Base-by-base conservation (phyloP, 2,113 vertebrate species). In the Zeus faber region DNA sequence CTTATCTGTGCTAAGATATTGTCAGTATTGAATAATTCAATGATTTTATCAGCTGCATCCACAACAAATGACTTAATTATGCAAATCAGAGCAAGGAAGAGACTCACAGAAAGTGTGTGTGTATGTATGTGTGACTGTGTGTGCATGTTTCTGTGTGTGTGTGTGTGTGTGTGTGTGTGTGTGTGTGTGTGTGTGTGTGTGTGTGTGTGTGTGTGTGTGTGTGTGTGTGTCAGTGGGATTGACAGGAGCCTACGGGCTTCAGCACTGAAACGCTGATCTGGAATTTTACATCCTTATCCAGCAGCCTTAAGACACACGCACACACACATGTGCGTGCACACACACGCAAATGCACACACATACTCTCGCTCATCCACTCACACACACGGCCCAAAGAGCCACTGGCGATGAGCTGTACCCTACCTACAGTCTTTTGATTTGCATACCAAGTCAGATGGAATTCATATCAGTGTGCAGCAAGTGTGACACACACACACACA, bases 281-380 rank as follows among this genome's bases (percentile, higher is more conserved):
- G 93, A 95, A 94, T 94, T 95, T 94, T 92, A 94, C 92, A 93
- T 95, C 93, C 94, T 94, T 95, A 95, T 95, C 94, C 88, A 85
- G 91, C 93, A 92, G 76, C 76, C 82, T 73, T n/a, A 77, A 76
- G 82, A 85, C 45, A 74, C 76, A 61, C 56, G 51, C 67, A 66
- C 51, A 54, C 57, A 56, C 23, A 29, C 60, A 54, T 14, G 49
- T 22, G 44, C 41, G 25, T 25, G 22, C 55, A 40, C 23, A 35
- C 56, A 61, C 33, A 44, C 51, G 17, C 35, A 25, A 31, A 23
- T 17, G 13, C 31, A 52, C 49, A 22, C 29, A 22, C 27, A 13
- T 7, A 52, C 40, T 16, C 50, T 16, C 50, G 21, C 50, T 40
- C 22, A 39, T 31, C 46, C 24, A 37, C 24, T 49, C 55, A 58